A percentile compares a stretch with the other conserved stretches of the same genome.
Conservation (phyloP, 2,888 invertebrate genomes). For the Brachylomia viminalis region DNA sequence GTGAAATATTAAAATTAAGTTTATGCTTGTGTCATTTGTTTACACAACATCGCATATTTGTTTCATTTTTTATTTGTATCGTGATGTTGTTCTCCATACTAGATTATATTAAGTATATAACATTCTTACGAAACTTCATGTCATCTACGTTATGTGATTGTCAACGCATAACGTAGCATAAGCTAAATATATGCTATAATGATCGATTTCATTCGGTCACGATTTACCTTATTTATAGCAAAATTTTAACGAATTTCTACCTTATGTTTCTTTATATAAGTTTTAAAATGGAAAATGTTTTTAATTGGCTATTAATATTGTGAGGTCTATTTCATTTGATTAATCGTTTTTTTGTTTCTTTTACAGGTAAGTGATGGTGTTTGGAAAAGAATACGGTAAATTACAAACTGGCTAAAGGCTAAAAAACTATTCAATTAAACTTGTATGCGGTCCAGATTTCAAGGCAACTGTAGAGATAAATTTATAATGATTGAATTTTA, state of each 20-base stretch:
- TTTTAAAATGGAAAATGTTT: slow-evolving; percentile 1
- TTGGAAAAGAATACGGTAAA: slow-evolving; percentile 54
- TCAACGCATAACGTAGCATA: slow-evolving; percentile 40
- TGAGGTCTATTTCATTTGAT: slow-evolving; percentile 60
- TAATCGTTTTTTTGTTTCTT: slow-evolving; percentile 51
- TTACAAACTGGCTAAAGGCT: slow-evolving; percentile 17
- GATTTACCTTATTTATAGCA: slow-evolving; percentile 46
- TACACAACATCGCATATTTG: slow-evolving; percentile 25
- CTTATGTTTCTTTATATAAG: slow-evolving; percentile 8
- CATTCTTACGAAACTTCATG: slow-evolving; percentile 29
- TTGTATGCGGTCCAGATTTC: slow-evolving; percentile 17
- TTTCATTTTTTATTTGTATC: not conserved
- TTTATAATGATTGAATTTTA: slow-evolving; percentile 18
- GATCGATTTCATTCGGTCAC: slow-evolving; percentile 60
- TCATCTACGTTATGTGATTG: slow-evolving; percentile 16
- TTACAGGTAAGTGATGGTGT: slow-evolving; percentile 65
- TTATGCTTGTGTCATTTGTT: not conserved
- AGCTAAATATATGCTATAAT: slow-evolving; percentile 52
- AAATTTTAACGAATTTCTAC: slow-evolving; percentile 30
- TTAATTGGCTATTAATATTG: slow-evolving; percentile 57
- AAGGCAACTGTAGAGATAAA: not conserved
- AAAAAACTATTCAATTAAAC: slow-evolving; percentile 35
- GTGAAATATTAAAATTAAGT: slow-evolving; percentile 24
- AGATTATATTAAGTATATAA: slow-evolving; percentile 1
- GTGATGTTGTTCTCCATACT: not conserved